Base-by-base conservation (phyloP, 64 coral and sea anemone genomes). In the Actinia equina region DNA sequence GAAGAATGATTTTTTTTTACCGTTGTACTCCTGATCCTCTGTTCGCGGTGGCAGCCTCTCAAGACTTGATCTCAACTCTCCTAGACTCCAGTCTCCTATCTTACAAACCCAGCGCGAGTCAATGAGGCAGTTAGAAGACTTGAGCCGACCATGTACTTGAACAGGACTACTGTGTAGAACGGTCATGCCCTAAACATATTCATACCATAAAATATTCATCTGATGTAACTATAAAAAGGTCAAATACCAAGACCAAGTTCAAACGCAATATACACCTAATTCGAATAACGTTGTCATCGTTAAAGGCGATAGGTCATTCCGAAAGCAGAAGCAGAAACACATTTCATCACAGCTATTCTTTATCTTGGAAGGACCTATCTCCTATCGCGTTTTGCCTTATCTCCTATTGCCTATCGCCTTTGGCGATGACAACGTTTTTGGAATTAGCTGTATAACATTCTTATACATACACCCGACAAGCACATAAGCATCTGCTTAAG, bases 61-160 rank as follows among this genome's bases (percentile, higher is more conserved):
- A 22, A 88, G 58, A 59, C 89, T 91, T 1, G 94, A 95, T 17
- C 94, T 86, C 17, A 95, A 70, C 44, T 95, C 94, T 67, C 94
- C 90, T 89, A 95, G 77, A 25, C 94, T 89, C 94, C 94, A 95
- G 77, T 95, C 94, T 92, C 94, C 94, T 57, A 95, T 95, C 78
- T 95, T 95, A 52, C 94, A 95, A 55, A 95, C 89, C 94, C 94
- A 95, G 45, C 94, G 94, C 17, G 94, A 95, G 45, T 95, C 94
- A 83, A 95, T 95, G 16, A 95, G 71, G 20, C 94, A 95, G 83
- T 95, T 95, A 17, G 94, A 92, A 67, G 94, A 95, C 83, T 95
- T 95, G 71, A 95, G 87, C 17, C 94, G 89, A n/a, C 94, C 94
- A 17, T 95, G 94, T 5, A 95, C 94, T 88, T 95, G 94, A 15